A percentile compares a stretch with the other conserved stretches of the same genome.
These are phyloP conservation scores for Pandemis corylana DNA, from an alignment of 2,888 invertebrate species.

Conservation along the genomic window DNA sequence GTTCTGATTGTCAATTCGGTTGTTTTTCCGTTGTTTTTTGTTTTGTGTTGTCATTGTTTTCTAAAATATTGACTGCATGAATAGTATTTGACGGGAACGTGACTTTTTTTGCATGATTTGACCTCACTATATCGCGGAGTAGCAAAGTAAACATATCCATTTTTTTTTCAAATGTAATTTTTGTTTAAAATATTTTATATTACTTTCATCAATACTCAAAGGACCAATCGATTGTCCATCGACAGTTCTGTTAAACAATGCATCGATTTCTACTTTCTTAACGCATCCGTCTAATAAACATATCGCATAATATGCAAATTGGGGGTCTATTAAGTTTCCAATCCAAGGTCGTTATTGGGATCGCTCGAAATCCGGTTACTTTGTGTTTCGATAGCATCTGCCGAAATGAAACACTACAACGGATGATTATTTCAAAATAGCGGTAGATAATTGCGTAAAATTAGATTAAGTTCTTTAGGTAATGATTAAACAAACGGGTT, in stretches of 20 bases:
- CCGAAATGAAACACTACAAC: slow-evolving; percentile 6
- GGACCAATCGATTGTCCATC: slow-evolving; percentile 12
- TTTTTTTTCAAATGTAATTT: too few relatives aligned
- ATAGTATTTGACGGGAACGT: too few relatives aligned
- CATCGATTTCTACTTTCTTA: slow-evolving; percentile 40
- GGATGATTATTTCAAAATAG: slow-evolving; percentile 16
- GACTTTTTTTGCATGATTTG: too few relatives aligned
- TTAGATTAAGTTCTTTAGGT: slow-evolving; percentile 27
- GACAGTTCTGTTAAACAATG: slow-evolving; percentile 13
- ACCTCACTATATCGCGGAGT: too few relatives aligned
- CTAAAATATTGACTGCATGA: too few relatives aligned
- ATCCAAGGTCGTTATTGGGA: slow-evolving; percentile 40
- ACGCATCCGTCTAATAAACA: slow-evolving; percentile 21
- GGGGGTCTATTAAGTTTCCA: slow-evolving; percentile 24
- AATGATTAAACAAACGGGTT: slow-evolving; percentile 7
- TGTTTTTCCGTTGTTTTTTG: too few relatives aligned
- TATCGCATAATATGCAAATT: slow-evolving; percentile 27
- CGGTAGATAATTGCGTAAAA: slow-evolving; percentile 31
- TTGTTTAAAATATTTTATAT: too few relatives aligned
- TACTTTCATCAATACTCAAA: slow-evolving; percentile 10
- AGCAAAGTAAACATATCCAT: too few relatives aligned
- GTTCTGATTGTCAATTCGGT: too few relatives aligned
- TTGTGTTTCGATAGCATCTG: slow-evolving; percentile 11
- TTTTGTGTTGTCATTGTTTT: too few relatives aligned
- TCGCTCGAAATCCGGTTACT: slow-evolving; percentile 29